phyloP scores from a whole-genome alignment of 2,888 invertebrate genomes.

The Drosophila prostipennis region DNA sequence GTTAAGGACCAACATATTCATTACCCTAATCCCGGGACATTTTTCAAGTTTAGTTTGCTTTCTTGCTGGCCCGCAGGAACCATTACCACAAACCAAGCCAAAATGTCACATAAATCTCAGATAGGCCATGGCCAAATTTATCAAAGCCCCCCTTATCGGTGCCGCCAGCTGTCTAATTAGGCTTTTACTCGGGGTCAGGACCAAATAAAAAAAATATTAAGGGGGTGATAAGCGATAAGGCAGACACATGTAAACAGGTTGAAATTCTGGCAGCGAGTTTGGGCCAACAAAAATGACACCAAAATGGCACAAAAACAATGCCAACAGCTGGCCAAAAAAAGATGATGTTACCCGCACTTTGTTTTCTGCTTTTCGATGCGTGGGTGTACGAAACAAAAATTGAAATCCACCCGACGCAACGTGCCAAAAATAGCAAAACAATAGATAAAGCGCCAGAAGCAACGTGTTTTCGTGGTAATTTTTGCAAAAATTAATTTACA shows the following conservation, averaged over 20 bases:
- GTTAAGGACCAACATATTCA: not conserved
- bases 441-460: constrained; percentile 4
- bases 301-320: constrained; percentile 9
- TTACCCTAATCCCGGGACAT: constrained; percentile 2
- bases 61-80: constrained; percentile 47
- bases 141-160: constrained; percentile 54
- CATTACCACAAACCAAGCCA: constrained; percentile 54
- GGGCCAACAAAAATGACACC: not conserved
- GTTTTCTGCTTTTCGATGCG: constrained; percentile 1
- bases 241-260: constrained; percentile 47
- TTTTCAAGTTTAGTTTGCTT: not conserved
- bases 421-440: constrained; percentile 26
- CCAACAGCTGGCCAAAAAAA: constrained; percentile 42
- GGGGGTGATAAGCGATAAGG: constrained; percentile 44
- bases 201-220: not conserved
- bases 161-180: constrained; percentile 60
- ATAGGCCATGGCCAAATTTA: constrained; percentile 52
- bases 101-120: constrained; percentile 68
- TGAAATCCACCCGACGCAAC: constrained; percentile 15
- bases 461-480: constrained; percentile 3
- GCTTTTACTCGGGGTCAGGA: constrained; percentile 39
- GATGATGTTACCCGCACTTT: constrained; percentile 5
- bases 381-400: constrained; percentile 20
- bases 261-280: constrained; percentile 15
- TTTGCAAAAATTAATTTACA: constrained; percentile 11